phyloP scores from a whole-genome alignment of 2,888 invertebrate species.

The Pollenia griseotomentosa region DNA sequence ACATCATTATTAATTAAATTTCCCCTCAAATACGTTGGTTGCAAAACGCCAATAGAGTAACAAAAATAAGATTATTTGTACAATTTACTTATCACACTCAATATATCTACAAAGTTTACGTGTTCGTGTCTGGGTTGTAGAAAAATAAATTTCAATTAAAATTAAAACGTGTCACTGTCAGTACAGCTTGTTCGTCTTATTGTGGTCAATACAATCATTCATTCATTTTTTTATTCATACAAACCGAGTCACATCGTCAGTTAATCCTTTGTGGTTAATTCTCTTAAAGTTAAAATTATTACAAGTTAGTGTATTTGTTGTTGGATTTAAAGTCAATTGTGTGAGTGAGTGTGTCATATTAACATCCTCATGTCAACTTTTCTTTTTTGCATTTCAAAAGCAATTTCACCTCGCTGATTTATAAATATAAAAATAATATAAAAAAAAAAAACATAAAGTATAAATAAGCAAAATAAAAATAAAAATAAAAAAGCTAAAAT shows the following conservation, averaged over 20 bases:
- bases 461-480: not conserved
- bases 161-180: constrained; percentile 52
- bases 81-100: constrained; percentile 7
- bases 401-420: constrained; percentile 14
- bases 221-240: constrained; percentile 3
- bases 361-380: not conserved
- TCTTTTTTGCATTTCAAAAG: not conserved
- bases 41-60: constrained; percentile 4
- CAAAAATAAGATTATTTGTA: not conserved
- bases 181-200: not conserved
- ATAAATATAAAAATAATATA: constrained; percentile 26
- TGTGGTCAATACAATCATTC: constrained; percentile 30
- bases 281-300: constrained; percentile 26
- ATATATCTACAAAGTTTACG: constrained; percentile 9
- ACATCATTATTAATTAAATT: constrained; percentile 28
- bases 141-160: constrained; percentile 61
- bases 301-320: not conserved
- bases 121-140: not conserved
- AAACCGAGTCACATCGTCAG: not conserved
- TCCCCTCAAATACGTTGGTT: not conserved
- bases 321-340: not conserved
- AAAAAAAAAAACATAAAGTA: not conserved
- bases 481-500: constrained; percentile 21
- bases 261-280: constrained; percentile 1
- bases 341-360: not conserved